Evolutionary conservation across 1,140 invertebrate genomes (phyloP).

Genomic region (Ditylenchus dipsaci): DNA sequence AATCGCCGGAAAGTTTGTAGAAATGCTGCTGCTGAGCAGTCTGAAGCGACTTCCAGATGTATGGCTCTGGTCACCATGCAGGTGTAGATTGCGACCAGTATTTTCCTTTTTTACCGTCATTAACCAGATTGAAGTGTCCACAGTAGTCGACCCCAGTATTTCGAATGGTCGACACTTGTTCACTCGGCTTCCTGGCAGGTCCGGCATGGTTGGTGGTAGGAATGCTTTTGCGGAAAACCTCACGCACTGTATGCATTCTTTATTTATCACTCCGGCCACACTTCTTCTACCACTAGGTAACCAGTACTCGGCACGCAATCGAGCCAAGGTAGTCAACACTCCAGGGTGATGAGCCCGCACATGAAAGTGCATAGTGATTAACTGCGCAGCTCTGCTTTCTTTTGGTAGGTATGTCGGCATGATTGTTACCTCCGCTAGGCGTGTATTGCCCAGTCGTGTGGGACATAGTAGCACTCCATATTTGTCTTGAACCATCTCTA

Average conservation of each 20-base stretch:
- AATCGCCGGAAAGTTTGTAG: conserved; percentile 14
- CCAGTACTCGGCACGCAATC: conserved; percentile 7
- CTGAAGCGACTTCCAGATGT: conserved; percentile 8
- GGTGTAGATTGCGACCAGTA: conserved; percentile 19
- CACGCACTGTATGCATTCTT: no score
- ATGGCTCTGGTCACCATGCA: conserved; percentile 19
- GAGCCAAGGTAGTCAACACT: not conserved
- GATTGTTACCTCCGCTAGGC: not conserved
- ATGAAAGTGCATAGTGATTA: conserved; percentile 4
- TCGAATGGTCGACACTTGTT: not conserved
- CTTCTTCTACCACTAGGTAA: no score
- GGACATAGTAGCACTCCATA: not conserved
- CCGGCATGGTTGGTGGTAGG: conserved; percentile 4
- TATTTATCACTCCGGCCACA: no score
- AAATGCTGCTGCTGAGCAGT: conserved; percentile 16
- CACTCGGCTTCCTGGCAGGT: not conserved
- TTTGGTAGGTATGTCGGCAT: conserved; percentile 4
- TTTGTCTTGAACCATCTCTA: no score
- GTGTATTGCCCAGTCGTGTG: conserved; percentile 7
- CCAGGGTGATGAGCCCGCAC: conserved; percentile 3
- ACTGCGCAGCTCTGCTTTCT: not conserved
- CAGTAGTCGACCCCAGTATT: conserved; percentile 13
- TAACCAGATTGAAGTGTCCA: not conserved
- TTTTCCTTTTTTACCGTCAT: not conserved
- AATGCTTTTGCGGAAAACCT: conserved; percentile 12